Conservation (phyloP, 1,140 invertebrate genomes). For the Tetraneura akinire region DNA sequence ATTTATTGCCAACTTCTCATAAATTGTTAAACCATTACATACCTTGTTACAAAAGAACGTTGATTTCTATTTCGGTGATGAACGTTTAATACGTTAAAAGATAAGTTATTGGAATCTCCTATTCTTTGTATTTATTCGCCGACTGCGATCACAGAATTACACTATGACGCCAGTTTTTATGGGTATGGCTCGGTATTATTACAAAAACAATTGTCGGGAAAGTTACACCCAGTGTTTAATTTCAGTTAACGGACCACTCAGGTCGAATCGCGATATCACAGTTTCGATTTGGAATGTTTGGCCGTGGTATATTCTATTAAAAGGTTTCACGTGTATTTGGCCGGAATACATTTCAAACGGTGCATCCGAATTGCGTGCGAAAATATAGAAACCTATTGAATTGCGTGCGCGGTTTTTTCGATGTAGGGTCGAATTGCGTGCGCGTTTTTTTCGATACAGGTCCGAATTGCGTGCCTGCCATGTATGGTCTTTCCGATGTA, state of each 20-base stretch:
- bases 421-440: too few relatives aligned
- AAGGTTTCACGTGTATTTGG: not conserved
- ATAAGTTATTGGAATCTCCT: not conserved
- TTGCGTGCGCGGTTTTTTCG: too few relatives aligned
- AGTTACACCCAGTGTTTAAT: not conserved
- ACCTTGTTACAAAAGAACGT: not conserved
- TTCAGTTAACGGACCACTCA: not conserved
- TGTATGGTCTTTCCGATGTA: too few relatives aligned
- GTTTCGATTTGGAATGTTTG: not conserved
- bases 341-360: not conserved
- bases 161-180: not conserved
- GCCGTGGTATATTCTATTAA: not conserved
- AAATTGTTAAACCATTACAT: not conserved
- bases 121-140: not conserved
- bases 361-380: too few relatives aligned
- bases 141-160: slow-evolving; percentile 53
- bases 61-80: not conserved
- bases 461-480: too few relatives aligned
- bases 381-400: too few relatives aligned
- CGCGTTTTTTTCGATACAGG: not conserved
- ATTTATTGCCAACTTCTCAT: not conserved
- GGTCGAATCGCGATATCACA: not conserved
- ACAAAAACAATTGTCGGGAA: not conserved
- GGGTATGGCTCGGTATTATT: slow-evolving; percentile 11
- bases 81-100: not conserved